Evolutionary conservation across 2,888 invertebrate species (phyloP), one percentile per base, ranked within the genome.

Genomic region (Leucozona laternaria): DNA sequence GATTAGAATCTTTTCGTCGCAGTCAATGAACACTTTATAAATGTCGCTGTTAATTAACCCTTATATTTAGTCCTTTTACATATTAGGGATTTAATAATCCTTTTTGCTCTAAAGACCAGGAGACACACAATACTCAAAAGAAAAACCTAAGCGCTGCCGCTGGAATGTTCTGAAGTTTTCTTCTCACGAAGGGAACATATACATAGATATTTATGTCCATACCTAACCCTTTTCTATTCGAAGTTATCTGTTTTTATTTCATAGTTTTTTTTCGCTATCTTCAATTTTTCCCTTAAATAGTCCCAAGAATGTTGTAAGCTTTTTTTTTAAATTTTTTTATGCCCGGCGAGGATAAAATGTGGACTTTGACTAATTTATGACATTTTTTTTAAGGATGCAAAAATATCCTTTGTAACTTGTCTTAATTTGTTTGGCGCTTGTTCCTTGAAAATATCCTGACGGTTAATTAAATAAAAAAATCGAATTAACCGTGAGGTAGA

Each of bases 41-140:
- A 70, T 31, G 57, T 53, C 70, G 6, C 48, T 66, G 48, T 72
- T 72, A 76, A 80, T 76, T 77, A 77, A 53, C 76, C 66, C 68
- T 71, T 68, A 72, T 80, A 72, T 80, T 80, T 62, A 80, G 72
- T 72, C 45, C 43, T 57, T 58, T 50, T 68, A 22, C 71, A 72
- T 80, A 72, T 85, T 60, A 77, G 66, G 40, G 55, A 73, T 80
- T 80, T 80, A 77, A 57, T 77, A 76, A 68, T 72, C 64, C 64
- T 53, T 53, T 66, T 31, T 7, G 7, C 48, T 48, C 37, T n/a
- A 17, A 15, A 53, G 37, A 72, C 28, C 8, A 45, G 58, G 66
- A 68, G 60, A 77, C 58, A 85, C 57, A 64, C 0, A 31, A n/a
- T 8, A 20, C 60, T 60, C n/a, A 60, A 58, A 76, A 76, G 8